A percentile compares a stretch with the other conserved stretches of the same genome.
These are phyloP conservation scores for Pterostichus madidus DNA, from an alignment of 2,888 invertebrate species.

Conservation along the genomic window DNA sequence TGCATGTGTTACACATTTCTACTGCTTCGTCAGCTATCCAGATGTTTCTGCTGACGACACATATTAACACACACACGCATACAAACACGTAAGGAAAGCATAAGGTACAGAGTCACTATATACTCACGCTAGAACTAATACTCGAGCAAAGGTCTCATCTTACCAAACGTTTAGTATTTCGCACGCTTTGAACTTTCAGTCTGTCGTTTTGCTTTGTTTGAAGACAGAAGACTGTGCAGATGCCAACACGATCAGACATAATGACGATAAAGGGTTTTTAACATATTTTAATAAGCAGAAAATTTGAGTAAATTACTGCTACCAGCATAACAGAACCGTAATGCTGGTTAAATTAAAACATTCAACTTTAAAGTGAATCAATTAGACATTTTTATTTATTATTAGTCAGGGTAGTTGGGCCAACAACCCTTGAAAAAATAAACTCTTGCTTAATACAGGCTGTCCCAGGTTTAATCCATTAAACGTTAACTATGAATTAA, in stretches of 20 bases:
- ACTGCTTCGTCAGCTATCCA: conserved; percentile 4
- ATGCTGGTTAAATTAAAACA: no score
- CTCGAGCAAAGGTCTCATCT: neutral
- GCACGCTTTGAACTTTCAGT: neutral
- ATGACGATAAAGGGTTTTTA: neutral
- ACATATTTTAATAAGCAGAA: neutral
- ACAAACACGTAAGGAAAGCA: neutral
- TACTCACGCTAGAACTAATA: neutral
- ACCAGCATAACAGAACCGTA: no score
- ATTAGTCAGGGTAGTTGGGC: no score
- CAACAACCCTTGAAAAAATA: no score
- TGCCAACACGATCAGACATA: neutral
- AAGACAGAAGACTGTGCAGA: neutral
- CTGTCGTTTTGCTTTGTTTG: no score
- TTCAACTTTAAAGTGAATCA: no score
- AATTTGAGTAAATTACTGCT: neutral
- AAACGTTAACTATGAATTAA: no score
- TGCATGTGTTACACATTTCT: conserved; percentile 12
- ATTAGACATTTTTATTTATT: no score
- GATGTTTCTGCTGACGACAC: conserved; percentile 24
- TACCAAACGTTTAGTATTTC: conserved; percentile 19
- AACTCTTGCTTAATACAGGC: no score
- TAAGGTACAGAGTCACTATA: conserved; percentile 16
- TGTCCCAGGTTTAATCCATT: no score
- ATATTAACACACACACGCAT: neutral